phyloP scores from a whole-genome alignment of 35 echinoderm and acorn worm species.

The Heliocidaris tuberculata region DNA sequence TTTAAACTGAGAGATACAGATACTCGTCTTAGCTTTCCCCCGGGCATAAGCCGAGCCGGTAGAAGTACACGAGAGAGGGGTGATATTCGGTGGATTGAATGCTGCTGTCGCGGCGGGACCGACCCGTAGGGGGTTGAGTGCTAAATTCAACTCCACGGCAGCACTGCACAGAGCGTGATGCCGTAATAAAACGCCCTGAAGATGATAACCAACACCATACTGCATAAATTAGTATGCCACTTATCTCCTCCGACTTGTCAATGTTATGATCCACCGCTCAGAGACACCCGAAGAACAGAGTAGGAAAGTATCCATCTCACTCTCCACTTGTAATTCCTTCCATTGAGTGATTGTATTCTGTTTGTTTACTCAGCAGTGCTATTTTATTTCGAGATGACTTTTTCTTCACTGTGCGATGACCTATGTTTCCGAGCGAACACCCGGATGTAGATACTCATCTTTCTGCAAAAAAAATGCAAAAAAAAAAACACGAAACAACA shows the following conservation, averaged over 20 bases:
- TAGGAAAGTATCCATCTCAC: constrained; percentile 9
- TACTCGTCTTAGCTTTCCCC: background rate
- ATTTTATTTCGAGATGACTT: background rate
- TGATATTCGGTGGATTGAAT: constrained; percentile 11
- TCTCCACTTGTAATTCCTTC: background rate
- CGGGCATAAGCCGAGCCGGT: background rate
- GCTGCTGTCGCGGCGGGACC: background rate
- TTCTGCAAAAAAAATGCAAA: background rate
- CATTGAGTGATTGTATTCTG: background rate
- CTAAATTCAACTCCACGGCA: constrained; percentile 7
- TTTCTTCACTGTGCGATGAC: background rate
- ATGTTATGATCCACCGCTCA: background rate
- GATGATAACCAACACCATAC: constrained; percentile 4
- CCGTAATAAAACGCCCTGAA: constrained; percentile 10
- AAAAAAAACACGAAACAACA: too few species aligned
- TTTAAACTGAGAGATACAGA: background rate
- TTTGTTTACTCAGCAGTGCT: background rate
- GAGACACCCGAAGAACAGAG: background rate
- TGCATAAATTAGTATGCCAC: constrained; percentile 16
- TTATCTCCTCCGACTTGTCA: background rate
- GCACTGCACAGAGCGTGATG: constrained; percentile 13
- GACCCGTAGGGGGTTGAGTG: constrained; percentile 13
- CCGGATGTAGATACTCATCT: background rate
- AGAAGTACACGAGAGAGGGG: background rate
- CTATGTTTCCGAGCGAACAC: background rate